Base-by-base conservation (phyloP, 2,888 invertebrate genomes). In the Ctena decussata region DNA sequence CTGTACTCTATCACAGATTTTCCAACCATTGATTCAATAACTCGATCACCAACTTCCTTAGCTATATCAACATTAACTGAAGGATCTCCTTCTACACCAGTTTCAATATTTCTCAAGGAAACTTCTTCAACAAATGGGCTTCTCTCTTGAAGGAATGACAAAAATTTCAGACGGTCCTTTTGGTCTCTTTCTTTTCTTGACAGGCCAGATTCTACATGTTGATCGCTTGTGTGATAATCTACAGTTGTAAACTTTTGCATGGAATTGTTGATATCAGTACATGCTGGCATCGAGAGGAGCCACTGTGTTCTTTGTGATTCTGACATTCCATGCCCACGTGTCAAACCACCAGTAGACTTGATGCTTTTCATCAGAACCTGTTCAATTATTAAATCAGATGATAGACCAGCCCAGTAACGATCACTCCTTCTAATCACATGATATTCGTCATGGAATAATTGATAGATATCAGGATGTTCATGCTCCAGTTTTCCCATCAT, bases 301-400 rank as follows among this genome's bases (percentile, higher is more conserved):
- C 86, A 89, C 5, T 49, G 44, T 24, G 73, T 24, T 8, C 86
- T 75, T 37, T 90, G 88, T n/a, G 57, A 27, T 41, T 91, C 90
- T 21, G 72, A 49, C 86, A 90, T 85, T 18, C 89, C 91, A 27
- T 85, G 44, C 3, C 91, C 89, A 41, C 89, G 27, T 8, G 86
- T 89, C 71, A 91, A 24, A 18, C 92, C 91, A n/a, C 91, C 87
- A 18, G 77, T 84, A 24, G 81, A 80, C 69, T 92, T 93, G 0
- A 92, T 32, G 71, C 80, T 89, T 39, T 90, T 39, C 92, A 93
- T 92, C 1, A 93, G 77, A 3, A 84, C 85, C 72, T 93, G 91
- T 71, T 93, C 92, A 60, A 93, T 93, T 0, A 90, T 80, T 12
- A 92, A 81, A 74, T 93, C 90, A 35, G 89, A 78, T 27, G 90